These are phyloP conservation scores for Himalopsyche anomala DNA, from an alignment of 2,888 invertebrate genomes.

Conservation along the genomic window DNA sequence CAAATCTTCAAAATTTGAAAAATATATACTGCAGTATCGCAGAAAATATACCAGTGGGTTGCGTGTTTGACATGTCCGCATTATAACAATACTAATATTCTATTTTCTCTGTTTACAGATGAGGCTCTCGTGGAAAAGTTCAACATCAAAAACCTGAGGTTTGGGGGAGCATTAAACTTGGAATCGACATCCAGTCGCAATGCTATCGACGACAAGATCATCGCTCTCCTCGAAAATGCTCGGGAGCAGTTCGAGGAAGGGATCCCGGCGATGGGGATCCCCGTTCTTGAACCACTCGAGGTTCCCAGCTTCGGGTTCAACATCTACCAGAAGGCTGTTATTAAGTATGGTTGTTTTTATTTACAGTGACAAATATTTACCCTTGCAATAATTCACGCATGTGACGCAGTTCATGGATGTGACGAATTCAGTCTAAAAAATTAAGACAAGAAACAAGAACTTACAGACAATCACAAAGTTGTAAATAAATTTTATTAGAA, in stretches of 20 bases:
- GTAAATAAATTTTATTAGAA: too few species aligned
- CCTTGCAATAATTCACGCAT: neutral
- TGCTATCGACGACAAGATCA: slow-evolving; percentile 58
- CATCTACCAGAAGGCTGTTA: slow-evolving; percentile 60
- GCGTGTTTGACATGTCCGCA: too few species aligned
- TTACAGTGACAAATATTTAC: neutral
- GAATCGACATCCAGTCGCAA: neutral
- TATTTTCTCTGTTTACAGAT: slow-evolving; percentile 22
- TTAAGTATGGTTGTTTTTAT: slow-evolving; percentile 46
- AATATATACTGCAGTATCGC: too few species aligned
- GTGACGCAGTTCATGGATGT: neutral
- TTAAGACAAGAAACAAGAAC: too few species aligned
- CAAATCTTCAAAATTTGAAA: too few species aligned
- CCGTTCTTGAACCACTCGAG: slow-evolving; percentile 60
- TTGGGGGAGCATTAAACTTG: slow-evolving; percentile 40
- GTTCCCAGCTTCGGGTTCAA: slow-evolving; percentile 32
- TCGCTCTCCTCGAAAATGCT: slow-evolving; percentile 58
- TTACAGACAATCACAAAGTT: too few species aligned
- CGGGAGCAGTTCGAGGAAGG: slow-evolving; percentile 60
- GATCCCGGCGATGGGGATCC: slow-evolving; percentile 57
- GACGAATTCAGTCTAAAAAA: neutral
- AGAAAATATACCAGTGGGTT: too few species aligned
- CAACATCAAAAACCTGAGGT: slow-evolving; percentile 52
- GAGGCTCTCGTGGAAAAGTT: slow-evolving; percentile 47
- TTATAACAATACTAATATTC: too few species aligned